A percentile compares a stretch with the other conserved stretches of the same genome.
Evolutionary conservation across 2,888 invertebrate genomes (phyloP).

Genomic region (Laspeyria flexula): DNA sequence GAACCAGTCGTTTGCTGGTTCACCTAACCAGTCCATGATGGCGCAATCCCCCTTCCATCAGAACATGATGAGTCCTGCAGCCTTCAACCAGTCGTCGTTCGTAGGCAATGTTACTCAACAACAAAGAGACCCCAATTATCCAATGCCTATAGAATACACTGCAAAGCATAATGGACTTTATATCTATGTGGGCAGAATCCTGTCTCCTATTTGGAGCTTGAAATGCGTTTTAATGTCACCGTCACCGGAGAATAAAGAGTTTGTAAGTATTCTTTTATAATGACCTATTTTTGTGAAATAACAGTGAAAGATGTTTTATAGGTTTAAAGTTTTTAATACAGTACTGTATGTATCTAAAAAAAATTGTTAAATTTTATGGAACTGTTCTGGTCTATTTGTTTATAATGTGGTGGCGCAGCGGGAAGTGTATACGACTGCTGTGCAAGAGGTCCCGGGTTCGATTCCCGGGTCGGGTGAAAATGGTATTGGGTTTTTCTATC

Average conservation of each 20-base stretch:
- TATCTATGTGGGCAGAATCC: conserved; percentile 94
- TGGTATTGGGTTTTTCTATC: too few species aligned
- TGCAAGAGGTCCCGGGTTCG: too few species aligned
- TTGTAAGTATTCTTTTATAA: conserved; percentile 76
- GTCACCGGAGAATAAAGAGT: conserved; percentile 83
- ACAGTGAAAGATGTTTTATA: too few species aligned
- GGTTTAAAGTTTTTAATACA: too few species aligned
- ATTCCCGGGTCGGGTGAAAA: too few species aligned
- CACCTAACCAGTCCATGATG: conserved; percentile 63
- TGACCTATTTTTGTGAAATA: background rate
- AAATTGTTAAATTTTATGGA: too few species aligned
- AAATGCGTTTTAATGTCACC: conserved; percentile 88
- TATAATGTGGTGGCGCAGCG: too few species aligned
- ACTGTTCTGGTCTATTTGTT: too few species aligned
- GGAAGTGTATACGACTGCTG: too few species aligned
- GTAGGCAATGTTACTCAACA: conserved; percentile 71
- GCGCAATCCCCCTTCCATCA: conserved; percentile 72
- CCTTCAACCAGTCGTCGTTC: conserved; percentile 74
- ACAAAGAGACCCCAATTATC: conserved; percentile 68
- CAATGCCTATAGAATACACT: conserved; percentile 79
- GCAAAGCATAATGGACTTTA: conserved; percentile 98
- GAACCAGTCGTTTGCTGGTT: conserved; percentile 69
- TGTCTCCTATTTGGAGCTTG: conserved; percentile 95
- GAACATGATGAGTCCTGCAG: conserved; percentile 63
- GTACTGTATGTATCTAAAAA: too few species aligned